Evolutionary conservation across 2,888 invertebrate species (phyloP), one percentile per base, ranked within the genome.

Genomic region (Ditula angustiorana): DNA sequence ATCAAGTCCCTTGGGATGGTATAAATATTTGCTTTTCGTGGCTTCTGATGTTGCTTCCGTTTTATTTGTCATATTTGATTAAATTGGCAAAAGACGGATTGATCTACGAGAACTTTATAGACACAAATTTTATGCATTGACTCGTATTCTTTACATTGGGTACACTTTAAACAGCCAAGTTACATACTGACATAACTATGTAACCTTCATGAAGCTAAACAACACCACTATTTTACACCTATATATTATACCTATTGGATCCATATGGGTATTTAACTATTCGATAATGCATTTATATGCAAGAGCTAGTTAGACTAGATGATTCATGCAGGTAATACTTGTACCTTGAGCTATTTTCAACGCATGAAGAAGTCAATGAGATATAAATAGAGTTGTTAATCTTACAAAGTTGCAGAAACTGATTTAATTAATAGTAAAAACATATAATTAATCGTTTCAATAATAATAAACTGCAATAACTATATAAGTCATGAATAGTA

Each of bases 21-120:
- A 30, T 64, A 59, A 58, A 59, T 59, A 53, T 59, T 59, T 53
- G 58, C 37, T 37, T 10, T 21, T 24, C 26, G 37, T 49, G 49
- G 28, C 33, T 59, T 35, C 16, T 44, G 41, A 21, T 21, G 35
- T 5, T 37, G 28, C 21, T 26, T 46, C 47, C 24, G 44, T 37
- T 52, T 52, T 58, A 59, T 64, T 53, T 28, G 30, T 30, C 4
- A 4, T 28, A 26, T 49, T 26, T 26, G 8, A 49, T 13, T 35
- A 35, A 53, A 23, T 53, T 33, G 5, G 23, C 1, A 5, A 11
- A 21, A 53, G 11, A 10, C 23, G 2, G 41, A 41, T 41, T 41
- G 8, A 19, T 19, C 19, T 37, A 16, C 35, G 35, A n/a, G n/a
- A n/a, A n/a, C 13, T 37, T 2, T 19, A 3, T 10, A 3, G n/a